These are phyloP conservation scores for Cephus runcator DNA, from an alignment of 2,888 invertebrate species.

Conservation along the genomic window DNA sequence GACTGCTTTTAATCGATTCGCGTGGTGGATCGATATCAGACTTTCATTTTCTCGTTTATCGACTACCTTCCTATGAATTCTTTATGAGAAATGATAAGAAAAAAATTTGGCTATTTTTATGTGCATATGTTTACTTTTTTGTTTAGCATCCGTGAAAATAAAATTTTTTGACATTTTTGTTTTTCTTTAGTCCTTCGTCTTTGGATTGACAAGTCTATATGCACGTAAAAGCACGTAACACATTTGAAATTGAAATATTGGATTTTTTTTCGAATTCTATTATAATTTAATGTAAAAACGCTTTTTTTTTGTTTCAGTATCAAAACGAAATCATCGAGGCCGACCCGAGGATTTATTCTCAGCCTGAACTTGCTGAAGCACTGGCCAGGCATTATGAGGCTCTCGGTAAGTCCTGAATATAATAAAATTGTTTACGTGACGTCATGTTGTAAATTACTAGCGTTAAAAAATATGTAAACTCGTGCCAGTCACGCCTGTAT, in stretches of 20 bases:
- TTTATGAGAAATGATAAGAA: background rate
- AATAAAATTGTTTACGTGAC: background rate
- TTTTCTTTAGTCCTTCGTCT: background rate
- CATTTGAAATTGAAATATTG: background rate
- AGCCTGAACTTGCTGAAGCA: slow-evolving; percentile 32
- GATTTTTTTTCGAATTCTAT: background rate
- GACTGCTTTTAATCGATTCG: background rate
- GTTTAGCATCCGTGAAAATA: background rate
- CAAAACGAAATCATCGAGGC: slow-evolving; percentile 16
- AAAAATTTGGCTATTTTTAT: background rate
- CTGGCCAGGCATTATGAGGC: slow-evolving; percentile 33
- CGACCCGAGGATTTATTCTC: slow-evolving; percentile 23
- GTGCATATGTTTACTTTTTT: background rate
- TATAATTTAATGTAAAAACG: too few species aligned
- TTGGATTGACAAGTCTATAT: background rate
- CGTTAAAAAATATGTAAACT: background rate
- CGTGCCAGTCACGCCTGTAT: background rate
- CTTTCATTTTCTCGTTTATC: background rate
- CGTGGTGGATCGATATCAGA: background rate
- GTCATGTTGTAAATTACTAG: background rate
- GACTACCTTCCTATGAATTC: background rate
- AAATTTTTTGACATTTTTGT: background rate
- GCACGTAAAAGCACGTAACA: background rate
- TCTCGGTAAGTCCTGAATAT: slow-evolving; percentile 27
- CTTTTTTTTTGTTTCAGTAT: slow-evolving; percentile 9